A percentile compares a stretch with the other conserved stretches of the same genome.
Evolutionary conservation across 2,888 invertebrate species (phyloP).

Genomic region (Nomada fabriciana): DNA sequence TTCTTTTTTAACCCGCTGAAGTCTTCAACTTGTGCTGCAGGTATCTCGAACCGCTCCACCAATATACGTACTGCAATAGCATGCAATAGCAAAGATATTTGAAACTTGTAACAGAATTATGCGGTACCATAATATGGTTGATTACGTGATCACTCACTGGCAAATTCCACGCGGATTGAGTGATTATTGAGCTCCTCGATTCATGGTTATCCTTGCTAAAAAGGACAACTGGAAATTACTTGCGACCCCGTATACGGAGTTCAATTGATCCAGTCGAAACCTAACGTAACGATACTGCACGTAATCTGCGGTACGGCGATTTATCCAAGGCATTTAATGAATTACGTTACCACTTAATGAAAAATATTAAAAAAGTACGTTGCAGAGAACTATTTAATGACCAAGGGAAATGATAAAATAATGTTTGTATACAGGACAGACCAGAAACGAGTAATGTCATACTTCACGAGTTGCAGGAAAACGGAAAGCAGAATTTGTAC

Average conservation of each 20-base stretch:
- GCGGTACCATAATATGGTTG: slow-evolving; percentile 2
- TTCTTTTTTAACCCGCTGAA: too few relatives aligned
- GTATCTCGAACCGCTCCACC: too few relatives aligned
- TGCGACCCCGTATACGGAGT: slow-evolving; percentile 17
- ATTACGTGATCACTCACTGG: slow-evolving; percentile 32
- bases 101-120: neutral
- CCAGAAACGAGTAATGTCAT: neutral
- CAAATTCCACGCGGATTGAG: slow-evolving; percentile 20
- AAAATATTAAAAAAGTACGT: too few relatives aligned
- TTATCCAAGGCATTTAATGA: neutral
- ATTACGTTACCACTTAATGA: neutral
- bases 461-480: neutral
- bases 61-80: too few relatives aligned
- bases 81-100: neutral
- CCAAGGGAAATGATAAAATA: neutral
- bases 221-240: slow-evolving; percentile 61
- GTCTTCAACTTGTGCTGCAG: too few relatives aligned
- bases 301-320: neutral
- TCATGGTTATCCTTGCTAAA: slow-evolving; percentile 45
- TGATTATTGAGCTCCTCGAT: slow-evolving; percentile 41
- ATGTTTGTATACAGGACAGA: neutral
- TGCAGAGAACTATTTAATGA: neutral
- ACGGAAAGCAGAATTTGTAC: slow-evolving; percentile 11
- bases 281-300: neutral
- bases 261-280: slow-evolving; percentile 20